Percentiles rank a stretch among this genome's conserved stretches.
These are phyloP conservation scores for Dyspetes luteomarginatus DNA, from an alignment of 2,888 invertebrate species.

Conservation along the genomic window DNA sequence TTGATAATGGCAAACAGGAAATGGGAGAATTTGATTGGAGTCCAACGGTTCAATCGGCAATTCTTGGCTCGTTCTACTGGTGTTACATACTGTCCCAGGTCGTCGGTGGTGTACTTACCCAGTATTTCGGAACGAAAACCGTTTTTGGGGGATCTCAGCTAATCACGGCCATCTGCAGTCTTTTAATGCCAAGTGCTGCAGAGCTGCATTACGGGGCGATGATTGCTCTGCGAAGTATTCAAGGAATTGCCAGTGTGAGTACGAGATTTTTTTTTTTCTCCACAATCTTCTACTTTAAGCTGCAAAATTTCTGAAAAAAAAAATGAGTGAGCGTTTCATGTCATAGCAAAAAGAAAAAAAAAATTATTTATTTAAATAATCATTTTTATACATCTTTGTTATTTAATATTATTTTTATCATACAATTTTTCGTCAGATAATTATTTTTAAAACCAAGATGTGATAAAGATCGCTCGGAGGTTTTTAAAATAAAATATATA, in stretches of 20 bases:
- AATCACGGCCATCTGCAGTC: conserved; percentile 88
- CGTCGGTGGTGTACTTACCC: conserved; percentile 88
- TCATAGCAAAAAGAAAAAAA: no score
- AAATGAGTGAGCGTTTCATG: no score
- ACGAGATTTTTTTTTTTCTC: background rate
- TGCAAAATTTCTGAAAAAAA: no score
- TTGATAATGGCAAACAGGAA: conserved; percentile 74
- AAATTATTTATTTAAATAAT: no score
- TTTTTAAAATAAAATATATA: conserved; percentile 11
- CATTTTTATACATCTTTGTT: background rate
- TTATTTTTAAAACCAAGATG: background rate
- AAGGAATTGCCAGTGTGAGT: conserved; percentile 88
- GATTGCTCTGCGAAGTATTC: conserved; percentile 87
- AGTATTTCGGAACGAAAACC: conserved; percentile 88
- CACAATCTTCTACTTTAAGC: no score
- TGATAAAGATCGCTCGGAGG: background rate
- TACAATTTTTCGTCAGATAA: background rate
- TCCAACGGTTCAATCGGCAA: conserved; percentile 86
- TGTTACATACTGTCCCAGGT: conserved; percentile 89
- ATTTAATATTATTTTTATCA: no score
- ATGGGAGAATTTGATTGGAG: conserved; percentile 88
- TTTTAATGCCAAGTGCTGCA: conserved; percentile 87
- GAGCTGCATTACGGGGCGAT: conserved; percentile 86
- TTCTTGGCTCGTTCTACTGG: conserved; percentile 89
- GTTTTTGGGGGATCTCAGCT: conserved; percentile 89